Conservation (phyloP, 30 jellyfish, hydroid and myxozoan genomes). For the Chrysaora quinquecirrha region DNA sequence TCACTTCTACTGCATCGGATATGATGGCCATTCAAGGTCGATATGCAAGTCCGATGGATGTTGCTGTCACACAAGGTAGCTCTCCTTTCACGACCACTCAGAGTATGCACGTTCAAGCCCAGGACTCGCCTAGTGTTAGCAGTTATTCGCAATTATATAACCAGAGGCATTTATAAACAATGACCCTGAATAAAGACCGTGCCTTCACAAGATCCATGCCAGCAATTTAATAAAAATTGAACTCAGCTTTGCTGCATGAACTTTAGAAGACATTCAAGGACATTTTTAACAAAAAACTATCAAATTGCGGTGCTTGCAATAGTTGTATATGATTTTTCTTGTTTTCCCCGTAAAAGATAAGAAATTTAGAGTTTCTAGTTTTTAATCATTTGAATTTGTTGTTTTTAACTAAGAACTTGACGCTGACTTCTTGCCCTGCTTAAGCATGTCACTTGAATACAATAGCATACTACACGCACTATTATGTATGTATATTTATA, state of each 20-base stretch:
- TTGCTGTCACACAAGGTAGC: slow-evolving; percentile 67
- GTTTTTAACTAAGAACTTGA: not conserved
- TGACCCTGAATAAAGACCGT: too few species aligned
- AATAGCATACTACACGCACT: too few species aligned
- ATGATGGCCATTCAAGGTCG: slow-evolving; percentile 79
- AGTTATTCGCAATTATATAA: slow-evolving; percentile 75
- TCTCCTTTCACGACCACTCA: slow-evolving; percentile 81
- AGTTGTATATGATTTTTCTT: too few species aligned
- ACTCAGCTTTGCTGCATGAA: too few species aligned
- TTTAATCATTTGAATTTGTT: slow-evolving; percentile 5
- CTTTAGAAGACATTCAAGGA: too few species aligned
- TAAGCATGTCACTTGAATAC: too few species aligned
- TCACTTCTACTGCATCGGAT: slow-evolving; percentile 69
- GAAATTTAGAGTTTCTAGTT: not conserved
- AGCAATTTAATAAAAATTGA: too few species aligned
- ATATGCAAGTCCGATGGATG: slow-evolving; percentile 82
- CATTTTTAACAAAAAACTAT: too few species aligned
- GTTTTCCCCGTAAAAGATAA: too few species aligned
- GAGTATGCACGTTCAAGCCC: slow-evolving; percentile 77
- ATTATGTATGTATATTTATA: slow-evolving; percentile 52
- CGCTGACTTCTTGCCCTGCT: too few species aligned
- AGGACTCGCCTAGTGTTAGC: slow-evolving; percentile 69
- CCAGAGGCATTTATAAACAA: slow-evolving; percentile 71
- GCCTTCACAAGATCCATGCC: too few species aligned
- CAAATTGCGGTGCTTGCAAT: too few species aligned